Evolutionary conservation across 2,888 invertebrate genomes (phyloP), one percentile per base, ranked within the genome.

Genomic region (Periphyllus acericola): DNA sequence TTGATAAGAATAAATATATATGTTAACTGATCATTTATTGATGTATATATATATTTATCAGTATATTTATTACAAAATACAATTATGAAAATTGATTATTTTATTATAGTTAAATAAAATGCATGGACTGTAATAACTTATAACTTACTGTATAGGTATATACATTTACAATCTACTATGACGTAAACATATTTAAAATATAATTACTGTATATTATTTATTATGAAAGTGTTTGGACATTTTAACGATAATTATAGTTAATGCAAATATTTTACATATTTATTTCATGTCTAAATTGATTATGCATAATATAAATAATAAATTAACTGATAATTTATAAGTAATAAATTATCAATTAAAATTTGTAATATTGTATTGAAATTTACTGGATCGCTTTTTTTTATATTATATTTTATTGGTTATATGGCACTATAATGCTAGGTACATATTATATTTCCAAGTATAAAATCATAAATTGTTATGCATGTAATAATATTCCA

Each of bases 111-210:
- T 78, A 29, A 60, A 60, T 21, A 21, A 60, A 25, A 46, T 46
- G 46, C 11, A 8, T 46, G 8, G 46, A 46, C 46, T 46, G 46
- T 8, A 8, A 46, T 46, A 11, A 21, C 25, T 4, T 25, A 14
- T 46, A 21, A 25, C 3, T 60, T 21, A 19, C 4, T 60, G 25
- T 75, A 75, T 75, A 75, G n/a, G 25, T 46, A 52, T 32, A 21
- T 46, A 46, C 46, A 52, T 19, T 3, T 55, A 78, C 1, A 32
- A 60, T 60, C 25, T 52, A 9, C 19, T 78, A 78, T 55, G 55
- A 55, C 78, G 78, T 78, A 55, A 78, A 78, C 34, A 29, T 25
- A 78, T 55, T 78, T 78, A 78, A 55, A 55, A 78, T 55, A 25
- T n/a, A n/a, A n/a, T 32, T 21, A 71, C 32, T 55, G n/a, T 52